phyloP scores from a whole-genome alignment of 2,888 invertebrate genomes.

The Drosophila paracracens region DNA sequence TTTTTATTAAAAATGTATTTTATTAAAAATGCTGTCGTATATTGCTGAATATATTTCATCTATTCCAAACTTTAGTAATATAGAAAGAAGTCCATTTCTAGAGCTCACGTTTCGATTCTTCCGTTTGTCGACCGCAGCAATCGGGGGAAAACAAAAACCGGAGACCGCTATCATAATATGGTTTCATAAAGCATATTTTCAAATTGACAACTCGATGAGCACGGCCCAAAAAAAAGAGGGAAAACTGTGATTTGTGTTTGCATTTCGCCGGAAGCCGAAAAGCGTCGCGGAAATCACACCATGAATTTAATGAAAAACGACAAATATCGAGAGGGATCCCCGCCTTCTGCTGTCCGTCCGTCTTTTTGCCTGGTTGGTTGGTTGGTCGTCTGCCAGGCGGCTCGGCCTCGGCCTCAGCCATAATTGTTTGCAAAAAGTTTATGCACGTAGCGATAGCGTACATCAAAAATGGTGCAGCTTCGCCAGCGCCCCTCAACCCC shows the following conservation, averaged over 20 bases:
- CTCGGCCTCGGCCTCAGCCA: constrained; percentile 46
- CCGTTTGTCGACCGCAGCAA: constrained; percentile 10
- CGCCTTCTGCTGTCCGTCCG: not conserved
- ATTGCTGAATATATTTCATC: not conserved
- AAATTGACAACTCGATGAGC: constrained; percentile 52
- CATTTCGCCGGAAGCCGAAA: constrained; percentile 65
- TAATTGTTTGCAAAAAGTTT: constrained; percentile 81
- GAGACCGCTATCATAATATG: constrained; percentile 41
- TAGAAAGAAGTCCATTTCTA: not conserved
- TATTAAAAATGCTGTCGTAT: rapidly evolving
- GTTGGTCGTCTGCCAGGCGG: constrained; percentile 46
- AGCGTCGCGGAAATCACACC: constrained; percentile 73
- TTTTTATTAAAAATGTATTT: not conserved
- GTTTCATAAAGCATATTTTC: constrained; percentile 44
- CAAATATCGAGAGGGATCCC: constrained; percentile 57
- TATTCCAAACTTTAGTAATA: not conserved
- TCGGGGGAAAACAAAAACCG: not conserved
- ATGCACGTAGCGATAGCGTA: constrained; percentile 79
- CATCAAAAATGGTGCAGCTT: constrained; percentile 65
- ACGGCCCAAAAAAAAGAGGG: not conserved
- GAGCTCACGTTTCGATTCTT: not conserved
- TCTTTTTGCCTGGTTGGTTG: constrained; percentile 35
- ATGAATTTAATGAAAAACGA: constrained; percentile 79
- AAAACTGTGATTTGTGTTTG: constrained; percentile 60
- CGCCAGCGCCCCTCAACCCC: not conserved